Base-by-base conservation (phyloP, 2,113 vertebrate species). In the Eclectus roratus region DNA sequence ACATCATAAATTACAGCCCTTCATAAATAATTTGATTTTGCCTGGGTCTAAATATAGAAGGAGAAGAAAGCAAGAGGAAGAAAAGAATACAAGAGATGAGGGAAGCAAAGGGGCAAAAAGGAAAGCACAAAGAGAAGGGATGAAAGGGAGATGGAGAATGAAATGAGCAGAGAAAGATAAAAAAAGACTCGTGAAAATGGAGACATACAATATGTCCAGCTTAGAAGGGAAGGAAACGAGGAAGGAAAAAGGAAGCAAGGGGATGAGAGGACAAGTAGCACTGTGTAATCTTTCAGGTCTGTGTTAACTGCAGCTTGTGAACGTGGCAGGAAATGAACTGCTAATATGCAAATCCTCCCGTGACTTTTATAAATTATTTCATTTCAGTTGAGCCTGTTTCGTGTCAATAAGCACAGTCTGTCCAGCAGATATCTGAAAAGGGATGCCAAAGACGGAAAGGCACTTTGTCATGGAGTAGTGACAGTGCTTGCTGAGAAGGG, bases 1-100 rank as follows among this genome's bases (percentile, higher is more conserved):
- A 73, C 96, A 96, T 96, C 96, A 76, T 97, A 98, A 98, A 98
- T 98, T 97, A 98, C 79, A 96, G 58, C 61, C 95, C 90, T 97
- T 98, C 97, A 98, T 97, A 98, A 98, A 97, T 98, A 97, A 98
- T 96, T 97, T 97, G 94, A 66, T 95, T 97, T 89, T 97, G 90
- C 90, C 78, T 92, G 74, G 60, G 73, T 94, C 97, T 97, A 97
- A 95, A 96, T 89, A 85, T 53, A 89, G 80, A 89, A 53, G 25
- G 50, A 86, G 58, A 92, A 85, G 61, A 85, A 82, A 92, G 71
- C 4, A 4, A 56, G 43, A 60, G 64, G 29, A 80, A 72, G 28
- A 47, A 66, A 89, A 77, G 52, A 74, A 68, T 19, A 28, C 12
- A 47, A 68, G 49, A 65, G 27, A 64, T 4, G 8, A 44, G 56